Percentiles rank a stretch among this genome's conserved stretches.
Conservation (phyloP, 2,113 vertebrate species). For the Thermophis baileyi region DNA sequence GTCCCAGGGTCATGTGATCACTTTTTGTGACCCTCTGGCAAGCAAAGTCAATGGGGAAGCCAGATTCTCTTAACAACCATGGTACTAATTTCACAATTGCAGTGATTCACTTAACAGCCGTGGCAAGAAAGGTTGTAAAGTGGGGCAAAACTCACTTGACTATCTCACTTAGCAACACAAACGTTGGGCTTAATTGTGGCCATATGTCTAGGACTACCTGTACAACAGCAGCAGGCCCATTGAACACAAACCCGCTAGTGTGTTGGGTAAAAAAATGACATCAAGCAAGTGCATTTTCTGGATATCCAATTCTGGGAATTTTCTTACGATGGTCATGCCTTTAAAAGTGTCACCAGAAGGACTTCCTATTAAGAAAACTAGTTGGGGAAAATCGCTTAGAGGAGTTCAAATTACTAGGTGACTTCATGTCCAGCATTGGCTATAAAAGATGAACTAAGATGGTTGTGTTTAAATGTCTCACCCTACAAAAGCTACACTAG, state of each 20-base stretch:
- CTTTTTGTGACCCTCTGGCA: too few relatives aligned
- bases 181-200: not conserved
- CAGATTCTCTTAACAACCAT: too few relatives aligned
- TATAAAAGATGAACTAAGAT: not conserved
- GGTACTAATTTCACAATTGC: too few relatives aligned
- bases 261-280: not conserved
- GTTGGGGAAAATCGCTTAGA: not conserved
- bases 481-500: not conserved
- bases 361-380: not conserved
- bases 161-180: not conserved
- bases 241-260: not conserved
- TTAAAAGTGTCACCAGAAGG: not conserved
- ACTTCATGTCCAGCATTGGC: not conserved
- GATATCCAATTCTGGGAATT: not conserved
- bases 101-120: too few relatives aligned
- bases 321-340: not conserved
- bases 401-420: not conserved
- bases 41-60: too few relatives aligned
- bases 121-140: too few relatives aligned
- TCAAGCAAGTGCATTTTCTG: not conserved
- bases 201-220: not conserved
- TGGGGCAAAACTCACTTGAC: too few relatives aligned
- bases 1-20: too few relatives aligned
- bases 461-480: not conserved
- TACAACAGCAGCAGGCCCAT: not conserved